A percentile compares a stretch with the other conserved stretches of the same genome.
These are phyloP conservation scores for Parazoanthus atlanticus DNA, from an alignment of 92 coral and sea anemone genomes.

Conservation along the genomic window DNA sequence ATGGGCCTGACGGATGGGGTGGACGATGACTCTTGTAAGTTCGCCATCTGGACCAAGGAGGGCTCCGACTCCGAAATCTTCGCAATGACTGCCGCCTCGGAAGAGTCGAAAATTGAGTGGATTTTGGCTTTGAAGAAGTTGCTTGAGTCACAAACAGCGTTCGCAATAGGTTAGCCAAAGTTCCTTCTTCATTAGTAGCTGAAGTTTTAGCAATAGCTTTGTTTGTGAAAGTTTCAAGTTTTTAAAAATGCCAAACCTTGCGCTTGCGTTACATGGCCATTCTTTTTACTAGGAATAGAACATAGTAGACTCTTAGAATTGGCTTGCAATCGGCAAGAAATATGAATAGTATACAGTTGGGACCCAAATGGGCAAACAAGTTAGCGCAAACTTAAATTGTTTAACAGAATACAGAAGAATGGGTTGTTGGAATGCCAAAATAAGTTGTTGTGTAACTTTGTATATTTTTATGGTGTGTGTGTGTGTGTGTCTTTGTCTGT, in stretches of 20 bases:
- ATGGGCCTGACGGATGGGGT: constrained; percentile 96
- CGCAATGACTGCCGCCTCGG: constrained; percentile 80
- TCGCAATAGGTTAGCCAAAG: constrained; percentile 87
- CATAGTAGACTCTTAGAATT: background rate
- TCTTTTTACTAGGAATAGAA: too few species aligned
- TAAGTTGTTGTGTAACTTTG: background rate
- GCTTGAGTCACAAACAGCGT: constrained; percentile 84
- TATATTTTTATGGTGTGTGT: background rate
- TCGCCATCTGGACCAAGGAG: constrained; percentile 93
- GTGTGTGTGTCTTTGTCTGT: background rate
- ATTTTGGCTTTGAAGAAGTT: constrained; percentile 77
- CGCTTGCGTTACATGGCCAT: too few species aligned
- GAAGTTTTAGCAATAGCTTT: background rate
- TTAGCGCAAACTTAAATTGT: background rate
- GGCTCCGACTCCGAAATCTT: constrained; percentile 88
- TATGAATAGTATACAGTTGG: too few species aligned
- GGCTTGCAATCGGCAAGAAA: background rate
- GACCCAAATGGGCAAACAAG: background rate
- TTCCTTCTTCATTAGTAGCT: background rate
- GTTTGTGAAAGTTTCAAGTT: background rate
- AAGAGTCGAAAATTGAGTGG: constrained; percentile 92
- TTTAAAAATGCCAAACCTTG: too few species aligned
- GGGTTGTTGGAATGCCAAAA: background rate
- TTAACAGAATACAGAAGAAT: background rate
- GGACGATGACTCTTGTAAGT: constrained; percentile 88